Conservation (phyloP, 2,113 vertebrate genomes). For the Gallinago jamesoni region DNA sequence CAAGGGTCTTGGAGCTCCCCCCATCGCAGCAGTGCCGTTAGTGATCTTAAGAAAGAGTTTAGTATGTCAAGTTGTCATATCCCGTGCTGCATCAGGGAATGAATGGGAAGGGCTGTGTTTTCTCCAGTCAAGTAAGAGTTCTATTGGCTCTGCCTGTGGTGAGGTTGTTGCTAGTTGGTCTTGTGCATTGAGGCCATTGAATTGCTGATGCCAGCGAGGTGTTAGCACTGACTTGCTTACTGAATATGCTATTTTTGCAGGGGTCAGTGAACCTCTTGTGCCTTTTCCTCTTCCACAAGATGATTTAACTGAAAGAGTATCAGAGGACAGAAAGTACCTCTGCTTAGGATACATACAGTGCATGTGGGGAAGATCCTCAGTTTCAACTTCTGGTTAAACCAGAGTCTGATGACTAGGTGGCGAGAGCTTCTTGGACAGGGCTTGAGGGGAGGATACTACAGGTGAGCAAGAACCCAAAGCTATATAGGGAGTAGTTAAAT, state of each 20-base stretch:
- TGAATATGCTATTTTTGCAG: background rate
- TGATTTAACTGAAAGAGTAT: background rate
- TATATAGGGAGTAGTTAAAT: background rate
- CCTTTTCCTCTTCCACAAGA: background rate
- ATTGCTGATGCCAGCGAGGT: background rate
- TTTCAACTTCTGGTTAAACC: background rate
- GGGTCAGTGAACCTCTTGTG: background rate
- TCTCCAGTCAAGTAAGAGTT: background rate
- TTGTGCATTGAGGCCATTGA: rapidly evolving
- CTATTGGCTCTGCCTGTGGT: background rate
- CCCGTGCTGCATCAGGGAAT: background rate
- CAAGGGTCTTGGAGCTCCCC: background rate
- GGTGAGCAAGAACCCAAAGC: background rate
- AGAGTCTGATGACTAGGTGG: background rate
- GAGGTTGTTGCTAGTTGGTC: background rate
- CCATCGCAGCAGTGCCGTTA: background rate
- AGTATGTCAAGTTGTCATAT: background rate
- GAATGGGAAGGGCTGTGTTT: background rate
- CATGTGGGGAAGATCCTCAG: background rate
- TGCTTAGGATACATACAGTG: background rate
- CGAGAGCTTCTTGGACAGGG: background rate
- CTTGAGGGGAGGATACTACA: background rate
- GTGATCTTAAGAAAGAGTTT: background rate
- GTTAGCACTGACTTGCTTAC: background rate
- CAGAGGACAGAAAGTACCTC: background rate